Evolutionary conservation across 2,113 vertebrate genomes (phyloP).

Genomic region (Aphyosemion australe): DNA sequence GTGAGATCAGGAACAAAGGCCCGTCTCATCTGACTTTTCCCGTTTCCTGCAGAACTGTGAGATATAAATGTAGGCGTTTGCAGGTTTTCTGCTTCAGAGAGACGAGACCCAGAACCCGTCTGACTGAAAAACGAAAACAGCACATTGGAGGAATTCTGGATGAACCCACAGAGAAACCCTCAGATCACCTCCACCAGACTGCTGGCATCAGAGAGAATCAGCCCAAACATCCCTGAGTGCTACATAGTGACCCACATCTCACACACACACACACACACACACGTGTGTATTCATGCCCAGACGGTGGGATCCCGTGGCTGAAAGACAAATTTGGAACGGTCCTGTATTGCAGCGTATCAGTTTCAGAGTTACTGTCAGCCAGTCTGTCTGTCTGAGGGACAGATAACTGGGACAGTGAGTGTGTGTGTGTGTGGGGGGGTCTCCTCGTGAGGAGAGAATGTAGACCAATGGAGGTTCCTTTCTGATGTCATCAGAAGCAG

Average conservation of each 20-base stretch:
- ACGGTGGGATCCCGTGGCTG: constrained; percentile 67
- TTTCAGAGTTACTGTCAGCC: constrained; percentile 67
- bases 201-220: constrained; percentile 71
- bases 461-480: too few species aligned
- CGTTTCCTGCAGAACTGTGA: constrained; percentile 15
- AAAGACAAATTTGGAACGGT: constrained; percentile 69
- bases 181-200: constrained; percentile 13
- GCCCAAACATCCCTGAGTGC: constrained; percentile 51
- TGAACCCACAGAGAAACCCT: neutral
- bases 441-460: constrained; percentile 29
- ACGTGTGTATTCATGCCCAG: constrained; percentile 71
- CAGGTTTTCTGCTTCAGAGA: constrained; percentile 23
- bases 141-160: neutral
- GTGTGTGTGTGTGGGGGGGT: neutral
- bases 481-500: too few species aligned
- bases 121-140: constrained; percentile 31
- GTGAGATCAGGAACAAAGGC: constrained; percentile 28
- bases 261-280: constrained; percentile 13
- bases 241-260: constrained; percentile 24
- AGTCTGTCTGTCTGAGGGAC: constrained; percentile 53
- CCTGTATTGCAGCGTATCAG: constrained; percentile 63
- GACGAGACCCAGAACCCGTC: constrained; percentile 5
- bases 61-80: constrained; percentile 23
- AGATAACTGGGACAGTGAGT: too few species aligned
- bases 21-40: constrained; percentile 7